Evolutionary conservation across 2,113 vertebrate genomes (phyloP), one percentile per base, ranked within the genome.

Genomic region (Osmerus eperlanus): DNA sequence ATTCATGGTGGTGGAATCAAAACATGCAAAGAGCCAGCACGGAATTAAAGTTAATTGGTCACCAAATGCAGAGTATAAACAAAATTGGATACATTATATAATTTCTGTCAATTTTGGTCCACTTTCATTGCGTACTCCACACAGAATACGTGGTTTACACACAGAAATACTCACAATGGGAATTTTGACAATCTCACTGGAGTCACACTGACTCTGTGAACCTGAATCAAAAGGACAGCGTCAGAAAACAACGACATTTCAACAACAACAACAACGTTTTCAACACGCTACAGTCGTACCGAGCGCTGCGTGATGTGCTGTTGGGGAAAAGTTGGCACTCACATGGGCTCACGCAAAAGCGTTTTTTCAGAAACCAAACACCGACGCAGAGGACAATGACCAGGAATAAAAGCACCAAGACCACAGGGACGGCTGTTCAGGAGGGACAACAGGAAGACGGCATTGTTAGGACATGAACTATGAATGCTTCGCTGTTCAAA

Each of bases 181-280:
- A 85, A 92, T 85, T 80, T 91, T 92, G 23, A 92, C 90, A 0
- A 87, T 88, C 41, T 91, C 87, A 65, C 74, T 81, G 65, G 82
- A 69, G 3, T 85, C 81, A 29, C 76, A 83, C 0, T 62, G 71
- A 70, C 81, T 83, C 56, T 67, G 89, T 55, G 71, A 73, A 81
- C 88, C 81, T 90, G 71, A 47, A 61, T 7, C 13, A 67, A 70
- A 21, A 36, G 32, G 21, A 18, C 15, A 64, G 16, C 16, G 63
- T 29, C 19, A 69, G 23, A 77, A 11, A 71, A 2, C 72, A 56
- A 74, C 0, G n/a, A 3, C n/a, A 18, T 54, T 14, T 23, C 64
- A 29, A 41, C 32, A 36, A 11, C 19, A 36, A 11, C 19, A 28
- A 28, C 25, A 28, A 28, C 25, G 25, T 28, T 28, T 28, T 47